These are phyloP conservation scores for Chloroceryle amazona DNA, from an alignment of 2,797 vertebrate genomes.

Conservation along the genomic window DNA sequence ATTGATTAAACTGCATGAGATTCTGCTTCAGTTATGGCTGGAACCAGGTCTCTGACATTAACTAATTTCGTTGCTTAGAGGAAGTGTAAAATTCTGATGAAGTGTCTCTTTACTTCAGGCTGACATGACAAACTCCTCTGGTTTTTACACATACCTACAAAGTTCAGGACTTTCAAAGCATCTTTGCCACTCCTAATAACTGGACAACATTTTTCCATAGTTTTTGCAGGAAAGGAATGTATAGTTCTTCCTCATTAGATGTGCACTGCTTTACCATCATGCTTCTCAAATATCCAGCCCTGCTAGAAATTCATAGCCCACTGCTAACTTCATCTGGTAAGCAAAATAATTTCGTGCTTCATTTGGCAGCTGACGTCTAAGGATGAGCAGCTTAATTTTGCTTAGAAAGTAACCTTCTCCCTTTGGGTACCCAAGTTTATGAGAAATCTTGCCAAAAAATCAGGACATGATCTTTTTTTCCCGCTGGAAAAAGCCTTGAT, in stretches of 20 bases:
- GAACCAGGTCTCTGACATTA: not conserved
- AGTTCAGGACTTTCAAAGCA: not conserved
- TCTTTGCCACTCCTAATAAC: not conserved
- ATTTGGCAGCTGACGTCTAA: not conserved
- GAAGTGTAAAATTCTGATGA: not conserved
- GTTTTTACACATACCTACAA: not conserved
- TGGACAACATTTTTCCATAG: not conserved
- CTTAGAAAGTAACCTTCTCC: not conserved
- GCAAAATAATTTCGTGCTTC: not conserved
- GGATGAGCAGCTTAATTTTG: not conserved
- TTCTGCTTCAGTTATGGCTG: not conserved
- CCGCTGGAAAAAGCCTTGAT: not conserved
- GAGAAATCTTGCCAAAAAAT: not conserved
- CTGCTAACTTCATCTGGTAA: not conserved
- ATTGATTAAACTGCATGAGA: not conserved
- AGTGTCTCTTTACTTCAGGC: not conserved
- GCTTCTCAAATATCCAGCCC: not conserved
- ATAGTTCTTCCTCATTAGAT: not conserved
- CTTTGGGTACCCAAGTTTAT: not conserved
- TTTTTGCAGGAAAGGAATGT: not conserved
- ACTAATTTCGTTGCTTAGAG: not conserved
- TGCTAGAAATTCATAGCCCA: not conserved
- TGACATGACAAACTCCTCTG: fast-evolving
- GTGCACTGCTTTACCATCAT: not conserved
- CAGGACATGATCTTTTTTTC: not conserved